A percentile compares a stretch with the other conserved stretches of the same genome.
These are phyloP conservation scores for Triplophysa siluroides DNA, from an alignment of 2,113 vertebrate species.

Conservation along the genomic window DNA sequence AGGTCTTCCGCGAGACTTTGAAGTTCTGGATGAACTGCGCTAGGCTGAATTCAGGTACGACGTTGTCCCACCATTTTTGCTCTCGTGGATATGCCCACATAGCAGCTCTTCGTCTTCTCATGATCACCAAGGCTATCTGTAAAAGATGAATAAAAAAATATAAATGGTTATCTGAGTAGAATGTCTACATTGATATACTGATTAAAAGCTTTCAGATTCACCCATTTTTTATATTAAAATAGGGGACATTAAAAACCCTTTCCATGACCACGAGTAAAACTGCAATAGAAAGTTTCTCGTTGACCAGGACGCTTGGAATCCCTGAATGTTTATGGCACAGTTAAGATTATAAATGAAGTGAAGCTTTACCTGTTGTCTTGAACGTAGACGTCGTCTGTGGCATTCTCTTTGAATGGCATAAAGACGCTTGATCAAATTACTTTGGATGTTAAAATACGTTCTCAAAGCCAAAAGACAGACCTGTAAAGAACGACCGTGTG, in stretches of 20 bases:
- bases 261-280: too few species aligned
- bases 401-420: background rate
- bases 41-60: conserved; percentile 31
- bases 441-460: conserved; percentile 28
- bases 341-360: background rate
- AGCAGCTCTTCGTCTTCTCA: background rate
- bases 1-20: conserved; percentile 37
- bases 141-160: background rate
- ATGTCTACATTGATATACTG: too few species aligned
- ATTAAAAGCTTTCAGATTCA: too few species aligned
- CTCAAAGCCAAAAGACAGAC: conserved; percentile 7
- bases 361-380: background rate
- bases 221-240: too few species aligned
- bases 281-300: too few species aligned
- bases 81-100: conserved; percentile 33
- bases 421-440: conserved; percentile 7
- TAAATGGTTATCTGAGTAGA: too few species aligned
- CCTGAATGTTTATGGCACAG: too few species aligned
- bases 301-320: too few species aligned
- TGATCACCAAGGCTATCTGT: conserved; percentile 14
- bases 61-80: conserved; percentile 42
- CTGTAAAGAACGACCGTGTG: background rate
- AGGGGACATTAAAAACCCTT: too few species aligned
- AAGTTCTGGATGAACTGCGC: conserved; percentile 43
- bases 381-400: conserved; percentile 5